Evolutionary conservation across 2,888 invertebrate species (phyloP).

Genomic region (Tinea pellionella): DNA sequence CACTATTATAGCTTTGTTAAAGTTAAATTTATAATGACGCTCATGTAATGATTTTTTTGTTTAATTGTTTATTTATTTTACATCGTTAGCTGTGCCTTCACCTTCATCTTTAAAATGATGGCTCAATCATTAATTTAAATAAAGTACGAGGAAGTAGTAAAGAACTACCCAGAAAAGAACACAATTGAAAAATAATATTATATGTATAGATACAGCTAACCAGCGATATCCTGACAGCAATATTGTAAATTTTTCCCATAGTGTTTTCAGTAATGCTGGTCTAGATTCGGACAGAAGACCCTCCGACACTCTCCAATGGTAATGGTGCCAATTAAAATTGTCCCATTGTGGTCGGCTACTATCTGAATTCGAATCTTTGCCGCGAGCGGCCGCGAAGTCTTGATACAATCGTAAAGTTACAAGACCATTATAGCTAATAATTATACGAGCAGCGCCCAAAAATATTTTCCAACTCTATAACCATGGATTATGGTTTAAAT

Average conservation of each 20-base stretch:
- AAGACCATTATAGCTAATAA: not conserved
- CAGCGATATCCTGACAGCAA: no score
- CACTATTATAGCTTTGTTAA: no score
- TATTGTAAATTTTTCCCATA: not conserved
- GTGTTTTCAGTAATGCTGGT: not conserved
- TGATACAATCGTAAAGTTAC: not conserved
- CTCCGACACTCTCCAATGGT: conserved; percentile 22
- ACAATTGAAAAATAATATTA: no score
- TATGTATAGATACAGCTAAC: no score
- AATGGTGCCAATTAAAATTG: conserved; percentile 42
- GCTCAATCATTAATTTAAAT: no score
- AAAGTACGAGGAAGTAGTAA: no score
- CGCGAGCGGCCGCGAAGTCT: conserved; percentile 7
- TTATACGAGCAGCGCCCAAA: not conserved
- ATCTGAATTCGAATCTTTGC: conserved; percentile 24
- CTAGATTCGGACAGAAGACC: not conserved
- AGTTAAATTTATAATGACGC: no score
- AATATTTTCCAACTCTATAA: not conserved
- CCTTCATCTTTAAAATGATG: no score
- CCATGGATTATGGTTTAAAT: not conserved
- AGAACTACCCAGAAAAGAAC: no score
- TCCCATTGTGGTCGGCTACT: conserved; percentile 23
- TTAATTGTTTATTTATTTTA: no score
- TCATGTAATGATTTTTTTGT: no score
- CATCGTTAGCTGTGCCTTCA: no score